A percentile compares a stretch with the other conserved stretches of the same genome.
Evolutionary conservation across 2,888 invertebrate species (phyloP).

Genomic region (Drosophila neutralis): DNA sequence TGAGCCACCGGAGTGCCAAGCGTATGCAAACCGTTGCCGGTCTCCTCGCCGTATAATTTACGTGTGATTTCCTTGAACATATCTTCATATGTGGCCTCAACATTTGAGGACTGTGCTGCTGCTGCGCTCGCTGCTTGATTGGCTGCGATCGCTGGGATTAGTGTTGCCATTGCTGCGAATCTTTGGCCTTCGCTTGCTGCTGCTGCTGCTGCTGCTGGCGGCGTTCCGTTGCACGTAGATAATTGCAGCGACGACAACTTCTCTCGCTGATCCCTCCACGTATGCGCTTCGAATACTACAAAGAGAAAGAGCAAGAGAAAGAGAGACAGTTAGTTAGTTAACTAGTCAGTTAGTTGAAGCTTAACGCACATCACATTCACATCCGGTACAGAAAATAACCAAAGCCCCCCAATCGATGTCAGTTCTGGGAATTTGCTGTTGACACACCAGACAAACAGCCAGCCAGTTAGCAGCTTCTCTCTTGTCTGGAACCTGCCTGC

Average conservation of each 20-base stretch:
- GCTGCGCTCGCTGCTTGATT: constrained; percentile 65
- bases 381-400: constrained; percentile 67
- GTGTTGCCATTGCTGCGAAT: constrained; percentile 83
- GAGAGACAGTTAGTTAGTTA: constrained; percentile 1
- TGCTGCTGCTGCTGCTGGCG: constrained; percentile 19
- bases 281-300: constrained; percentile 76
- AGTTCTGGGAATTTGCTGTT: constrained; percentile 65
- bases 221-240: constrained; percentile 52
- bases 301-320: constrained; percentile 9
- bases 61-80: constrained; percentile 94
- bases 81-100: constrained; percentile 86
- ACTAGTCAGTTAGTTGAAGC: constrained; percentile 55
- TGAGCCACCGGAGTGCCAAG: constrained; percentile 85
- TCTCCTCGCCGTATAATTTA: constrained; percentile 95
- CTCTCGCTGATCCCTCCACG: constrained; percentile 72
- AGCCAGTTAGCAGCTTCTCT: constrained; percentile 5
- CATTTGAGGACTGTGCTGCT: constrained; percentile 83
- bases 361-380: constrained; percentile 34
- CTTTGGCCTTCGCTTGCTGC: constrained; percentile 67
- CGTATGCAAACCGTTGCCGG: constrained; percentile 85
- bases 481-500: constrained; percentile 56
- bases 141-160: constrained; percentile 82
- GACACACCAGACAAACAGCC: constrained; percentile 54
- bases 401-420: constrained; percentile 40
- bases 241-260: constrained; percentile 65